Conservation (phyloP, 2,888 invertebrate genomes). For the Lissocephala sabroskyi region DNA sequence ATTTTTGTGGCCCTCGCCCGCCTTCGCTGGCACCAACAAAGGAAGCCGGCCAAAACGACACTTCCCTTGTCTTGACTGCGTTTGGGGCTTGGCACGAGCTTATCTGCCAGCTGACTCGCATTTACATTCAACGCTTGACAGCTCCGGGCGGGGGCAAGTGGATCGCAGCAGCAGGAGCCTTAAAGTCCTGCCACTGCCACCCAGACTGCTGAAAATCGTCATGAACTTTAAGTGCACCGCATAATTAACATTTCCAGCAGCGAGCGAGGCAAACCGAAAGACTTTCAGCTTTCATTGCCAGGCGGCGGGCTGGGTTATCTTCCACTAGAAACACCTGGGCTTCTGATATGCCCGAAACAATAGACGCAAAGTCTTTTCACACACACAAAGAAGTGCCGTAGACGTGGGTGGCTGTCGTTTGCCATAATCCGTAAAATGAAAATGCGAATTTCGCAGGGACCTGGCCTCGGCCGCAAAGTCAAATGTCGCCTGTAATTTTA, state of each 20-base stretch:
- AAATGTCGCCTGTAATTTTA: constrained; percentile 18
- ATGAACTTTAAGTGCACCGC: constrained; percentile 7
- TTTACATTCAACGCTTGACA: constrained; percentile 62
- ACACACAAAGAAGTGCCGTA: too few relatives aligned
- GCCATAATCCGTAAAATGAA: too few relatives aligned
- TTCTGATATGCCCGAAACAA: too few relatives aligned
- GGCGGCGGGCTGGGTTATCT: neutral
- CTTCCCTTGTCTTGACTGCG: constrained; percentile 19
- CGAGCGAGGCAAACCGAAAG: neutral
- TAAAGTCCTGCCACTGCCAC: neutral
- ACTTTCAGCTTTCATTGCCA: constrained; percentile 2
- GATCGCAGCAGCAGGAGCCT: neutral
- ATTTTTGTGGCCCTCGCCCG: constrained; percentile 33
- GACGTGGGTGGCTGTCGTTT: too few relatives aligned
- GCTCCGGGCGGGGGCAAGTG: constrained; percentile 29
- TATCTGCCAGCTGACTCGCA: constrained; percentile 59
- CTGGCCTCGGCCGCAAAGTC: constrained; percentile 10
- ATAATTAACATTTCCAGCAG: constrained; percentile 7
- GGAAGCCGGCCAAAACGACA: constrained; percentile 21
- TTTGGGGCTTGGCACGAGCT: constrained; percentile 37
- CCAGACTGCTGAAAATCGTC: neutral
- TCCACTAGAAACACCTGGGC: constrained; percentile 5
- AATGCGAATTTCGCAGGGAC: too few relatives aligned
- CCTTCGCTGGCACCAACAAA: neutral
- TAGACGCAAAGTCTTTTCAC: too few relatives aligned